Base-by-base conservation (phyloP, 2,113 vertebrate species). In the Cyprinodon brontotheroides region DNA sequence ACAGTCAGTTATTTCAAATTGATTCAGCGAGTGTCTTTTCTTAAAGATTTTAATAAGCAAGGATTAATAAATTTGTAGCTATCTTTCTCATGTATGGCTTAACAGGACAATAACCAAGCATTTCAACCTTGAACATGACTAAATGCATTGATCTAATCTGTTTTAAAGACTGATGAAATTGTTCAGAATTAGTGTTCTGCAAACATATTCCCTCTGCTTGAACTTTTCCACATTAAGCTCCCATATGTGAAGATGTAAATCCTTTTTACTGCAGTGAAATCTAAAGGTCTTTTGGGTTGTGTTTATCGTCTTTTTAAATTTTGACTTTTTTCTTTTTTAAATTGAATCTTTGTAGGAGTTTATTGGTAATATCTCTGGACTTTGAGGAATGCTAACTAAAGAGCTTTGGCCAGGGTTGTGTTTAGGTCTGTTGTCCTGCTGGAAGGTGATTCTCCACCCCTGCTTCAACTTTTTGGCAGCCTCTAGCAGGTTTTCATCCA, bases 41-140 rank as follows among this genome's bases (percentile, higher is more conserved):
- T 80, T 72, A 17, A 66, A 68, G 60, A 48, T 83, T 64, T 79
- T 57, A 76, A 81, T 74, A 75, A 79, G 79, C 69, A 80, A 80
- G 29, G 29, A 60, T 74, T 17, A 68, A 43, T 66, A 36, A 20
- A 40, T 38, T 69, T 43, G 62, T 69, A 71, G 60, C 72, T 69
- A 57, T 81, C 40, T 57, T 79, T 74, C 60, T 79, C 41, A 72
- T 72, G 37, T 75, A 50, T 29, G 64, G 41, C 69, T 67, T 73
- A 47, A 29, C 29, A 29, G 29, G 29, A 29, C 29, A 29, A 29
- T 29, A 29, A 29, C 29, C 29, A 29, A 29, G 29, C 29, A 29
- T 29, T 29, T 29, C 29, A 29, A 29, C 29, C 29, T 29, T 72
- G 70, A 15, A 41, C 48, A 29, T 75, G 70, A 86, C 65, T 69